Evolutionary conservation across 2,113 vertebrate species (phyloP).

Genomic region (pig (Sus scrofa)): T2T-Sscrofa CM000816.6:110519001-110519500

Average conservation of each 20-base stretch:
- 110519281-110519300: neutral
- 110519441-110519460: neutral
- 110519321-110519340: neutral
- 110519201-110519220: neutral
- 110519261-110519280: neutral
- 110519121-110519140: slow-evolving; percentile 34
- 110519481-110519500: neutral
- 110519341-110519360: neutral
- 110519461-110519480: neutral
- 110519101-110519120: neutral
- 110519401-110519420: neutral
- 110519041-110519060: neutral
- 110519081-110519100: neutral
- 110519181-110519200: neutral
- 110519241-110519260: neutral
- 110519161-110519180: neutral
- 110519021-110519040: neutral
- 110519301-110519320: neutral
- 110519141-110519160: neutral
- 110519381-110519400: neutral
- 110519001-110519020: neutral
- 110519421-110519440: neutral
- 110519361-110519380: neutral
- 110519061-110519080: neutral
- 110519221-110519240: neutral